Percentiles rank a stretch among this genome's conserved stretches.
Conservation (phyloP, 2,888 invertebrate genomes). For the Ferrisia virgata region DNA sequence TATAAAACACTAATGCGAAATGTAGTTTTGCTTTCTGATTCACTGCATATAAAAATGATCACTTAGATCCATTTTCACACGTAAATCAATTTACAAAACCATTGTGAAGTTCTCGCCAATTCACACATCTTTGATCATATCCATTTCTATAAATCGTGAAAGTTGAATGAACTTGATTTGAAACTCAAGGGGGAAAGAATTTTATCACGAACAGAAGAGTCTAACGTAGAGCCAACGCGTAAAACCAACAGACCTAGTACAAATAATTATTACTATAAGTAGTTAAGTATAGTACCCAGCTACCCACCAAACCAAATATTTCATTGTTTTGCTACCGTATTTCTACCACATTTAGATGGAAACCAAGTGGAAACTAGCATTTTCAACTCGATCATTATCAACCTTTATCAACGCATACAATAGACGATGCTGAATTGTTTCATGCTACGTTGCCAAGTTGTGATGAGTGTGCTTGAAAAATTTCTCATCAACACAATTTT, state of each 20-base stretch:
- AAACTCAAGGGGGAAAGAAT: background rate
- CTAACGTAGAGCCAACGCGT: background rate
- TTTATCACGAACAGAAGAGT: background rate
- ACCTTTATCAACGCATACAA: background rate
- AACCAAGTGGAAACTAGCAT: no score
- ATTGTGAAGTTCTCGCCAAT: no score
- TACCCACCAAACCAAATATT: background rate
- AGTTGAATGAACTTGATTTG: background rate
- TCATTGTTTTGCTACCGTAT: conserved; percentile 9
- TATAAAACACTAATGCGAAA: no score
- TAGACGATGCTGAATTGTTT: background rate
- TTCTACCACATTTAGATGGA: background rate
- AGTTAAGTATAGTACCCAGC: no score
- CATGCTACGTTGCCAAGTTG: conserved; percentile 12
- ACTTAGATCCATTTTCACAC: no score
- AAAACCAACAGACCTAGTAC: background rate
- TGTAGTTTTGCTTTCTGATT: no score
- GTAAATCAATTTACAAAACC: no score
- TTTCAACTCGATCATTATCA: background rate
- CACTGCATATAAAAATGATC: no score
- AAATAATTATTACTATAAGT: background rate
- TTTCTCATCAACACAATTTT: background rate
- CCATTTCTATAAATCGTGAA: background rate
- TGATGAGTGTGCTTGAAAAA: background rate
- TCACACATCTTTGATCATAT: no score